Conservation (phyloP, 2,113 vertebrate genomes). For the cat (Felis catus) region DNA sequence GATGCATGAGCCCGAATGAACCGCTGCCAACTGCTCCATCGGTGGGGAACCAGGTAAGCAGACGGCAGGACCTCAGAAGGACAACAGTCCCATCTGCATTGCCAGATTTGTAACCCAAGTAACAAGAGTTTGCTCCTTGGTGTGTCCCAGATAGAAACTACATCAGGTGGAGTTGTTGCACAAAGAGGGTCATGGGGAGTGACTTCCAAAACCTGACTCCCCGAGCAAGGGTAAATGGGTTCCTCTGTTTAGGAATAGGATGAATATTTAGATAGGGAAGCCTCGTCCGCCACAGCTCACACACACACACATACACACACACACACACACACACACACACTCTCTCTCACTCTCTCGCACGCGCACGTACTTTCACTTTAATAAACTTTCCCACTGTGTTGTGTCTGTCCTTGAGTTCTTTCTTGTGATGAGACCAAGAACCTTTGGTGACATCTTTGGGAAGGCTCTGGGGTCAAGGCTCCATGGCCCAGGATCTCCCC, state of each 20-base stretch:
- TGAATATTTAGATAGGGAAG: not conserved
- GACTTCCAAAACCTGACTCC: not conserved
- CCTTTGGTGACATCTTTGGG: not conserved
- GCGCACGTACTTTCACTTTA: not conserved
- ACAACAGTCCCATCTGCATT: not conserved
- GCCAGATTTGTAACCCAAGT: not conserved
- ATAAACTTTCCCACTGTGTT: not conserved
- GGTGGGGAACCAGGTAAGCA: not conserved
- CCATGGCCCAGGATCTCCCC: not conserved
- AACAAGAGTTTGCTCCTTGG: not conserved
- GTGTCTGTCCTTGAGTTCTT: not conserved
- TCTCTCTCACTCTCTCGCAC: not conserved
- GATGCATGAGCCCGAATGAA: not conserved
- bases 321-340: too few species aligned
- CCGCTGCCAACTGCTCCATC: not conserved
- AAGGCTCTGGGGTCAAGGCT: not conserved
- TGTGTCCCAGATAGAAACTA: not conserved
- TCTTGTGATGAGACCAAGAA: not conserved
- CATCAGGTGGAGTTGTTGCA: not conserved
- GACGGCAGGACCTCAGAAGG: not conserved
- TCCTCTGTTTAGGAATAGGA: not conserved
- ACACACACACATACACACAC: too few species aligned
- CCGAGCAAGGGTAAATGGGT: not conserved
- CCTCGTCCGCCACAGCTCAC: not conserved
- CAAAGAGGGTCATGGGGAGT: not conserved